Evolutionary conservation across 2,113 vertebrate species (phyloP).

Genomic region (Microtus richardsoni): DNA sequence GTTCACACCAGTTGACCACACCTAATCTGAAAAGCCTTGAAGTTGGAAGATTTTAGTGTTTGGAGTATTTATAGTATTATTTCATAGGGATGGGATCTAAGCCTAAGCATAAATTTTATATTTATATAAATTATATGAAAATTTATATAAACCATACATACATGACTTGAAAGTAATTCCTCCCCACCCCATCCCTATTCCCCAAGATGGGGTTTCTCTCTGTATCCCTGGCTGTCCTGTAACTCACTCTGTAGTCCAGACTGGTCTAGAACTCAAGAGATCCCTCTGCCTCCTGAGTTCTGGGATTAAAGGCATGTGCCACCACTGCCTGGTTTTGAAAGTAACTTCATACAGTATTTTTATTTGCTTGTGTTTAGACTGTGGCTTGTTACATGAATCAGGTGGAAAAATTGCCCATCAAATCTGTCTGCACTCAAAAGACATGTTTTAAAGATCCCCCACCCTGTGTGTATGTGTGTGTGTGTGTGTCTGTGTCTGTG

Average conservation of each 20-base stretch:
- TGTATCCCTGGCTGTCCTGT: not conserved
- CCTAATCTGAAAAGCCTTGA: not conserved
- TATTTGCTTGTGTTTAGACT: not conserved
- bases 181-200: no score
- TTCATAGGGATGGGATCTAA: not conserved
- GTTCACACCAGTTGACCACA: not conserved
- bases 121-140: not conserved
- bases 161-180: not conserved
- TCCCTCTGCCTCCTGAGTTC: not conserved
- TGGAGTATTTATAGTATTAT: not conserved
- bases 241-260: not conserved
- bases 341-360: not conserved
- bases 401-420: not conserved
- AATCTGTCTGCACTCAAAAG: not conserved
- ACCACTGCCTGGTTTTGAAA: not conserved
- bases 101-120: not conserved
- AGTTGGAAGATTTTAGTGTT: not conserved
- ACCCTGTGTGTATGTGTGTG: accelerated
- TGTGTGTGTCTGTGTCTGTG: not conserved
- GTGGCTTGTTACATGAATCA: not conserved
- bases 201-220: not conserved
- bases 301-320: not conserved
- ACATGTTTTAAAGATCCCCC: not conserved
- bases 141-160: not conserved
- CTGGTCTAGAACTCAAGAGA: not conserved